Conservation (phyloP, 1,140 invertebrate species). For the Hycleus phaleratus region DNA sequence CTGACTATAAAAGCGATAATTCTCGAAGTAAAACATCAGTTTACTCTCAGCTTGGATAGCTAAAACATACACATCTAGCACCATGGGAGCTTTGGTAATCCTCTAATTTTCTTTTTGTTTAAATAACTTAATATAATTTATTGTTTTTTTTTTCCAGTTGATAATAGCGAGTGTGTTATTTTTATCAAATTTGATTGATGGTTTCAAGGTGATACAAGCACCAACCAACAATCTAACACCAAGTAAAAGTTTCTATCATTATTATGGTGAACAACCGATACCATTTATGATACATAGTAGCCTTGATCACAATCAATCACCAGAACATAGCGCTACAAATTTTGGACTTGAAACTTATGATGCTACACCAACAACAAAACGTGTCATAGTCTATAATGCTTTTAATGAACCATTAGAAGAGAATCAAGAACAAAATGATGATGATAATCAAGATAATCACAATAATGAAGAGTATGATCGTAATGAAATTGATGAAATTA, state of each 20-base stretch:
- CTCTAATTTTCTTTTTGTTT: too few relatives aligned
- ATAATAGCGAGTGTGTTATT: slow-evolving; percentile 6
- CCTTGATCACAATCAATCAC: background rate
- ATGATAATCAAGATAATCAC: background rate
- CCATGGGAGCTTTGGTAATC: slow-evolving; percentile 6
- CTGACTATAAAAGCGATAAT: too few relatives aligned
- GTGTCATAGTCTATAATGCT: background rate
- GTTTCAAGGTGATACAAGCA: too few relatives aligned
- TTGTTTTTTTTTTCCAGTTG: background rate
- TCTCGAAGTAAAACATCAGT: background rate
- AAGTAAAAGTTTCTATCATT: too few relatives aligned
- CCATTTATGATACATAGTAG: too few relatives aligned
- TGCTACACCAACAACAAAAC: background rate
- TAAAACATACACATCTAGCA: slow-evolving; percentile 2
- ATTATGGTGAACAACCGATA: too few relatives aligned
- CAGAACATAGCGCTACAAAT: slow-evolving; percentile 1
- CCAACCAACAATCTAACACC: too few relatives aligned
- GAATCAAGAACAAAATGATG: background rate
- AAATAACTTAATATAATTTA: background rate
- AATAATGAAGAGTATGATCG: background rate
- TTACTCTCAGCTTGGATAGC: slow-evolving; percentile 9
- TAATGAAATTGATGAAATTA: background rate
- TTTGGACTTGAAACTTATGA: background rate
- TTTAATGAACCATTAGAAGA: too few relatives aligned
- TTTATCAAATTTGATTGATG: background rate